Percentiles rank a stretch among this genome's conserved stretches.
Conservation (phyloP, 2,888 invertebrate genomes). For the Ephialtes manifestator region DNA sequence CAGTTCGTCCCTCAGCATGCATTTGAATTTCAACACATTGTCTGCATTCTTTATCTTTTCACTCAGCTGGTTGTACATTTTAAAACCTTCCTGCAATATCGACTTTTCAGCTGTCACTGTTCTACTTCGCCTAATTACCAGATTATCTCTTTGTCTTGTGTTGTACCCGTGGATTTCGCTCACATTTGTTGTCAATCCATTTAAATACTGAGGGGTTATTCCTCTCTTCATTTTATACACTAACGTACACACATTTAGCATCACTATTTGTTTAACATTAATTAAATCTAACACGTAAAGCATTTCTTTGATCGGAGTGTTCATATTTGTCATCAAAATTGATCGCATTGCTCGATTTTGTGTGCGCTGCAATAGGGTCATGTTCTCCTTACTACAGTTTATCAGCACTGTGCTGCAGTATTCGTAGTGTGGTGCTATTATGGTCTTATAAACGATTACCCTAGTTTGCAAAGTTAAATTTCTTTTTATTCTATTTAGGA, state of each 20-base stretch:
- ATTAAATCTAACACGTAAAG: background rate
- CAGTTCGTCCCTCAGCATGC: too few relatives aligned
- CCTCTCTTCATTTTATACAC: constrained; percentile 17
- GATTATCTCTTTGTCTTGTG: background rate
- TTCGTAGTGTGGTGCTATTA: constrained; percentile 63
- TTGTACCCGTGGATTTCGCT: background rate
- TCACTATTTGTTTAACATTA: background rate
- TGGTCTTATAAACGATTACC: constrained; percentile 56
- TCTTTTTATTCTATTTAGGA: constrained; percentile 55
- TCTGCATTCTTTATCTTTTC: background rate
- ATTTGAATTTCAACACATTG: background rate
- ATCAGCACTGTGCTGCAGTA: constrained; percentile 60
- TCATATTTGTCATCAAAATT: constrained; percentile 9
- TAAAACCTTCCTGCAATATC: background rate
- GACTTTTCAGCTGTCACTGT: background rate
- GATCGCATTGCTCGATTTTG: constrained; percentile 23
- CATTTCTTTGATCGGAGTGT: constrained; percentile 13
- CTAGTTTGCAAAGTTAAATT: constrained; percentile 33
- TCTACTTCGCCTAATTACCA: background rate
- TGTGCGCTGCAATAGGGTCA: background rate
- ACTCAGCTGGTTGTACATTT: background rate
- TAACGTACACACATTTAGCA: constrained; percentile 18
- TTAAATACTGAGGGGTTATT: background rate
- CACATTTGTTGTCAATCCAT: background rate
- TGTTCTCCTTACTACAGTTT: constrained; percentile 17